phyloP scores from a whole-genome alignment of 2,113 vertebrate genomes.

The Cyprinodon brontotheroides region DNA sequence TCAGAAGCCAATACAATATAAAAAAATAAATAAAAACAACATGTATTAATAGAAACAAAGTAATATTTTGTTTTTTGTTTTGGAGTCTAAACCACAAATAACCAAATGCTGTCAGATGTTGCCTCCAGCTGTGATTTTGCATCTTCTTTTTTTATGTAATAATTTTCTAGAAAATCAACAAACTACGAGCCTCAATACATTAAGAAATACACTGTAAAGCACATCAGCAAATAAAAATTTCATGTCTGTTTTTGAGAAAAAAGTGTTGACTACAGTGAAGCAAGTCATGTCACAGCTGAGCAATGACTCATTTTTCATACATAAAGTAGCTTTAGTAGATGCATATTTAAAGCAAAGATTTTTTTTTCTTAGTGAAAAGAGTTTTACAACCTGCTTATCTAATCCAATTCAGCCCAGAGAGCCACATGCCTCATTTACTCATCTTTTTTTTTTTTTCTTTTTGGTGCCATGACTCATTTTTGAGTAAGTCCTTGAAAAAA shows the following conservation, averaged over 20 bases:
- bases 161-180: conserved; percentile 24
- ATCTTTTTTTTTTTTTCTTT: conserved; percentile 1
- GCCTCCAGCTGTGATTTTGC: background rate
- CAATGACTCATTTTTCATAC: background rate
- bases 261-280: background rate
- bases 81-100: background rate
- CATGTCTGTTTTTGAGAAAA: background rate
- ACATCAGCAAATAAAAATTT: conserved; percentile 10
- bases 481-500: background rate
- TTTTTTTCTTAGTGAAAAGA: background rate
- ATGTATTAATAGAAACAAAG: background rate
- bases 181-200: conserved; percentile 26
- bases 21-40: background rate
- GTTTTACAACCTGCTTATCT: background rate
- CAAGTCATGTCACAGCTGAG: background rate
- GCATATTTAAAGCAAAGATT: background rate
- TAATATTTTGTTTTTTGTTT: background rate
- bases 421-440: conserved; percentile 11
- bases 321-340: background rate
- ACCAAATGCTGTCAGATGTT: background rate
- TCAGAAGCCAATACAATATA: background rate
- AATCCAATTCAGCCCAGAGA: conserved; percentile 5
- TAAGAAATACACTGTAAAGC: conserved; percentile 27
- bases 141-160: conserved; percentile 8
- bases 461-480: conserved; percentile 16